Percentiles rank a stretch among this genome's conserved stretches.
phyloP scores from a whole-genome alignment of 2,888 invertebrate genomes.

The Eupithecia abbreviata region DNA sequence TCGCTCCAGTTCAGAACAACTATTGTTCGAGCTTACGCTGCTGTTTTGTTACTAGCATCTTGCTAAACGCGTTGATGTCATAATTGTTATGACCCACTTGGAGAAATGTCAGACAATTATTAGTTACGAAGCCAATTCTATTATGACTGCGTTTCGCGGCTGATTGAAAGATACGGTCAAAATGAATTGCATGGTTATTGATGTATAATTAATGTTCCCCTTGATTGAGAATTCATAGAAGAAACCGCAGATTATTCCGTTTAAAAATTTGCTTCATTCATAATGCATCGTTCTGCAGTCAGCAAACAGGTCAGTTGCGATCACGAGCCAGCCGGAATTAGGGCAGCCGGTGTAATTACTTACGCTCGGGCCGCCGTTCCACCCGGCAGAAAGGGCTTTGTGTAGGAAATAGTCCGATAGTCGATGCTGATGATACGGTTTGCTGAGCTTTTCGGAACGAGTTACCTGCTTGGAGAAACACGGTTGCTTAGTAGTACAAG shows the following conservation, averaged over 20 bases:
- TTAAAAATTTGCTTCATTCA: slow-evolving; percentile 45
- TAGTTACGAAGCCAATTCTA: slow-evolving; percentile 44
- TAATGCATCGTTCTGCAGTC: slow-evolving; percentile 47
- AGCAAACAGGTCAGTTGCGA: slow-evolving; percentile 62
- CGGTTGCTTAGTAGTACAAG: slow-evolving; percentile 3
- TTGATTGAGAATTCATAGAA: slow-evolving; percentile 14
- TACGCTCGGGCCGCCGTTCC: slow-evolving; percentile 60
- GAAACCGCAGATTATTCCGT: slow-evolving; percentile 32
- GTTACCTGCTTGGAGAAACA: slow-evolving; percentile 28
- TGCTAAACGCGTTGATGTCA: slow-evolving; percentile 50
- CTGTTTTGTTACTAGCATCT: slow-evolving; percentile 50
- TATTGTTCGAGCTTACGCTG: slow-evolving; percentile 52
- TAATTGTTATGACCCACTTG: slow-evolving; percentile 58
- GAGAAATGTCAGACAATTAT: slow-evolving; percentile 51
- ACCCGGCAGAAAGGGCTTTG: slow-evolving; percentile 68
- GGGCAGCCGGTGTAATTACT: slow-evolving; percentile 71
- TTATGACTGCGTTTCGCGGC: slow-evolving; percentile 32
- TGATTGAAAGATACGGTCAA: slow-evolving; percentile 32
- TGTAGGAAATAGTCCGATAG: slow-evolving; percentile 58
- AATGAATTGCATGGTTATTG: neutral
- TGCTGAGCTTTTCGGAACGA: slow-evolving; percentile 60
- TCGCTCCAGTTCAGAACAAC: slow-evolving; percentile 46
- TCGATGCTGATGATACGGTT: slow-evolving; percentile 56
- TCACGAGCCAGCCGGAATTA: slow-evolving; percentile 62
- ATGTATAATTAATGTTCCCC: slow-evolving; percentile 6